These are phyloP conservation scores for Argyresthia albistria DNA, from an alignment of 2,888 invertebrate species.

Conservation along the genomic window DNA sequence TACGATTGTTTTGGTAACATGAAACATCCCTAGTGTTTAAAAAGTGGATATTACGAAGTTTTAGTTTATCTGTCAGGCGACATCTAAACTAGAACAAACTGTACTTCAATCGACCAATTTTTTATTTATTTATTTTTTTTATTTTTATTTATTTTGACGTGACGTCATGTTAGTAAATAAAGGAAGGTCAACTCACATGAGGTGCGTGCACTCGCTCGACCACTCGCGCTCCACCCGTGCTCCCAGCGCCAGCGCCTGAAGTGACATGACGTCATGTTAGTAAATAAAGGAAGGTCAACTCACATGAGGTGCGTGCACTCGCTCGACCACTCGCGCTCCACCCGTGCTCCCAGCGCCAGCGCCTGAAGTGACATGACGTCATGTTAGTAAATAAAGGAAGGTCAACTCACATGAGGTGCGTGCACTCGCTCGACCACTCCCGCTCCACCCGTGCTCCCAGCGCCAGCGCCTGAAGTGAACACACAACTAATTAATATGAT, in stretches of 20 bases:
- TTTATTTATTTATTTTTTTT: too few relatives aligned
- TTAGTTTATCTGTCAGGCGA: too few relatives aligned
- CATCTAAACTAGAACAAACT: too few relatives aligned
- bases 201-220: slow-evolving; percentile 83
- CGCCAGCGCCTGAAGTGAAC: slow-evolving; percentile 62
- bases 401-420: slow-evolving; percentile 84
- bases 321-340: slow-evolving; percentile 81
- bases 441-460: slow-evolving; percentile 86
- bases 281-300: neutral
- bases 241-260: slow-evolving; percentile 79
- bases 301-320: slow-evolving; percentile 90
- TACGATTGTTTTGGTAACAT: too few relatives aligned
- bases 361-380: slow-evolving; percentile 42
- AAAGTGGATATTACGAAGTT: too few relatives aligned
- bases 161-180: too few relatives aligned
- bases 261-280: too few relatives aligned
- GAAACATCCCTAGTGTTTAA: too few relatives aligned
- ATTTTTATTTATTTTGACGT: too few relatives aligned
- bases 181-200: slow-evolving; percentile 73
- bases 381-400: neutral
- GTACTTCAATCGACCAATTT: too few relatives aligned
- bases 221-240: slow-evolving; percentile 85
- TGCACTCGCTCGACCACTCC: slow-evolving; percentile 83
- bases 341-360: slow-evolving; percentile 84
- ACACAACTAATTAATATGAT: too few relatives aligned